Evolutionary conservation across 2,113 vertebrate species (phyloP).

Genomic region (Amazona guildingii): DNA sequence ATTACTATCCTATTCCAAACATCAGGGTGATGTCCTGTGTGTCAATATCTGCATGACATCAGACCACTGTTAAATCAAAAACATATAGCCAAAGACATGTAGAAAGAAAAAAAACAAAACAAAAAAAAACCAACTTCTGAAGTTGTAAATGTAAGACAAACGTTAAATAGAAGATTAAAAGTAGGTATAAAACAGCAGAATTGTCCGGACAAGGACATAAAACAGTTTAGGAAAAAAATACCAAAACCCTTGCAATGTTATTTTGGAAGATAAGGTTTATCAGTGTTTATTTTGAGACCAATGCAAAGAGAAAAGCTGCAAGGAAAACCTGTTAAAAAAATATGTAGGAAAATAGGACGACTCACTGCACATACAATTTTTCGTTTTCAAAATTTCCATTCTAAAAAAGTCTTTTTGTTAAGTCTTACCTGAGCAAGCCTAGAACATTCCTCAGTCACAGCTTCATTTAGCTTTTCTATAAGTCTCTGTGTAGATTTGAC

Average conservation of each 20-base stretch:
- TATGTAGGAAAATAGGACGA: background rate
- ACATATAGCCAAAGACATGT: background rate
- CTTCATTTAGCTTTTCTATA: constrained; percentile 75
- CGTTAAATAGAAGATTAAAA: background rate
- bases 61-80: background rate
- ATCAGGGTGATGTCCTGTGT: background rate
- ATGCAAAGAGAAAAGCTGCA: background rate
- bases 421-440: constrained; percentile 74
- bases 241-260: background rate
- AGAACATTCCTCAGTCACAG: constrained; percentile 81
- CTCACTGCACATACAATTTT: background rate
- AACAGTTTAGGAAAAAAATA: background rate
- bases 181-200: background rate
- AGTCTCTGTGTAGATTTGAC: constrained; percentile 70
- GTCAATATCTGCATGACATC: background rate
- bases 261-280: background rate
- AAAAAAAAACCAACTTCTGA: background rate
- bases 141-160: background rate
- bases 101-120: background rate
- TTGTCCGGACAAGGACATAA: background rate
- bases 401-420: background rate
- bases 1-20: background rate
- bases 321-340: background rate
- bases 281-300: background rate
- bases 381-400: background rate